Base-by-base conservation (phyloP, 2,797 vertebrate species). In the Pangasius sanitwongsei region DNA sequence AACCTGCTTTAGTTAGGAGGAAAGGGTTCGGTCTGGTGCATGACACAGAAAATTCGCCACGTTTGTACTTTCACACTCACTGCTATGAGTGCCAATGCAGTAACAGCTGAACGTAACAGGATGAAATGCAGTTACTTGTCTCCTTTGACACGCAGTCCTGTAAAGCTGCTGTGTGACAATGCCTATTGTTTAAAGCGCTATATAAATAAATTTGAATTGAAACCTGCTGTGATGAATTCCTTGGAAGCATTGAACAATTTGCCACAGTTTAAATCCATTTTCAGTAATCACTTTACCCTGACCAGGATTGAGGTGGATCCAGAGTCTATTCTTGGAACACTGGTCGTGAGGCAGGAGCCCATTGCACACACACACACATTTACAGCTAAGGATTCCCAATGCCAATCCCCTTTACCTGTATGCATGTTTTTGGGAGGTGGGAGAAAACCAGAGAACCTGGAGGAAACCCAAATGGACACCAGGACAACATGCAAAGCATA, bases 11-110 rank as follows among this genome's bases (percentile, higher is more conserved):
- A 93, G 93, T 92, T 87, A 87, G 88, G 86, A 88, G 69, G 90
- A 89, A 93, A 93, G 90, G 90, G 85, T 93, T 89, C 90, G 89
- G 92, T 92, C 92, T 93, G 88, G 91, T 67, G 81, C 85, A 63
- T 90, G 92, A 92, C 92, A 92, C 88, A 90, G 89, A 91, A 91
- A 93, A 93, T 92, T 87, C 91, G 90, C 80, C 80, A 74, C 81
- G 85, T 89, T 69, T 90, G 92, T 90, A 90, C 74, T 85, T 89
- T 90, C 77, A 86, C 83, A 91, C 82, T 88, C 59, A 83, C 87
- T 90, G 89, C 50, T 67, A 90, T 70, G 89, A 80, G 77, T 88
- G 86, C 83, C 83, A 90, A 41, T 80, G 63, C 70, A 16, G 77
- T 89, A 83, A 91, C 77, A 90, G 82, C 83, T 65, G 85, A 87